Conservation (phyloP, 37 sponge, comb jelly and placozoan genomes). For the Chondrosia reniformis region DNA sequence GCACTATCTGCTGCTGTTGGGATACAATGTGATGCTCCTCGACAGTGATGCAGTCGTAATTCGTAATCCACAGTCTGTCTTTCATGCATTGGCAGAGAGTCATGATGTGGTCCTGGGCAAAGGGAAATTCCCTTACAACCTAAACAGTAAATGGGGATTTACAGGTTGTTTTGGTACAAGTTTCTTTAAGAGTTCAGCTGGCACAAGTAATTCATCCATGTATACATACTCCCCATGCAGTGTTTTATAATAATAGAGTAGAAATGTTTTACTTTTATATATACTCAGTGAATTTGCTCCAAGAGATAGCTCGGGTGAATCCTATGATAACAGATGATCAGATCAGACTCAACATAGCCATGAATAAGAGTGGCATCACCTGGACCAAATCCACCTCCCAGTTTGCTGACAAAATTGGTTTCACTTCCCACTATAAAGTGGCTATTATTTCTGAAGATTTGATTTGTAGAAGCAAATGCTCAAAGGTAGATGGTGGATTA, state of each 20-base stretch:
- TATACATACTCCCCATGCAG: background rate
- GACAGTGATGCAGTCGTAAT: conserved; percentile 4
- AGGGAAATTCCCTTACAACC: conserved; percentile 7
- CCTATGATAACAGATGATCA: background rate
- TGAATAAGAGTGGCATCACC: background rate
- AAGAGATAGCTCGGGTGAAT: background rate
- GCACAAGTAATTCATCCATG: background rate
- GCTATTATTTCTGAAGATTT: too few relatives aligned
- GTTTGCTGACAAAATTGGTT: too few relatives aligned
- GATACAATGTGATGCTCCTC: background rate
- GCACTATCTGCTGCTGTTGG: background rate
- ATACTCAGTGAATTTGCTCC: background rate
- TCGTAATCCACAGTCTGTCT: background rate
- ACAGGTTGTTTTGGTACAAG: conserved; percentile 9
- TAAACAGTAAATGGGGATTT: background rate
- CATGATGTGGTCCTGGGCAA: conserved; percentile 8
- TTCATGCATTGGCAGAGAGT: background rate
- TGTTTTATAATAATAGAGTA: background rate
- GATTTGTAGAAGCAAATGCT: too few relatives aligned
- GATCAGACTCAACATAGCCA: conserved; percentile 1
- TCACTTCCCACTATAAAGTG: too few relatives aligned
- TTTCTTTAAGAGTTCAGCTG: conserved; percentile 3
- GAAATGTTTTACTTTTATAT: background rate
- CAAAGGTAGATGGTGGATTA: too few relatives aligned
- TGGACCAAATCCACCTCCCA: background rate